These are phyloP conservation scores for Bos taurus DNA, from an alignment of 2,113 vertebrate species.

Conservation along the genomic window DNA sequence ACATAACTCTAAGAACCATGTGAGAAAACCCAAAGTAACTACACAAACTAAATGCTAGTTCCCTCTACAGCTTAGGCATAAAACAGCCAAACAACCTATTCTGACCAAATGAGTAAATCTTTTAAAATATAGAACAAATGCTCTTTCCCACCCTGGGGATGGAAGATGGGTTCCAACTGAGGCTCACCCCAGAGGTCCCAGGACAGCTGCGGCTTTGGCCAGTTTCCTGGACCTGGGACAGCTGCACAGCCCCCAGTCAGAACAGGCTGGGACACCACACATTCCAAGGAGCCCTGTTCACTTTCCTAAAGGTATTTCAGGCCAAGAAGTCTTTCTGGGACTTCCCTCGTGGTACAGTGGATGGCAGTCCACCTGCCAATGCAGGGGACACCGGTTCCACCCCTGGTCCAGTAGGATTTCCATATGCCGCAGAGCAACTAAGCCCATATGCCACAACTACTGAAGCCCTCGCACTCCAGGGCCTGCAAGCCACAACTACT, in stretches of 20 bases:
- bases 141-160: background rate
- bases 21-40: background rate
- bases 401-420: background rate
- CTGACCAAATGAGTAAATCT: background rate
- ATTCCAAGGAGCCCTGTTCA: background rate
- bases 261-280: background rate
- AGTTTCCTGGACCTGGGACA: background rate
- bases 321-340: background rate
- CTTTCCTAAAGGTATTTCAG: background rate
- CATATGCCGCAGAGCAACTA: background rate
- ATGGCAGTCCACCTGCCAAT: background rate
- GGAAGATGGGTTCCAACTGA: background rate
- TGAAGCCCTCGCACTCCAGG: background rate
- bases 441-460: background rate
- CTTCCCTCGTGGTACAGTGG: background rate
- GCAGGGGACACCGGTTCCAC: background rate
- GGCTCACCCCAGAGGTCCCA: background rate
- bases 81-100: background rate
- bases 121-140: background rate
- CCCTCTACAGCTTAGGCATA: background rate
- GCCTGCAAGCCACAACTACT: background rate
- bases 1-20: background rate
- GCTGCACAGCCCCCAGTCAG: background rate
- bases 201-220: background rate
- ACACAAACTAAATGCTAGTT: background rate